Conservation (phyloP, 2,113 vertebrate genomes). For the Oncorhynchus kisutch region DNA sequence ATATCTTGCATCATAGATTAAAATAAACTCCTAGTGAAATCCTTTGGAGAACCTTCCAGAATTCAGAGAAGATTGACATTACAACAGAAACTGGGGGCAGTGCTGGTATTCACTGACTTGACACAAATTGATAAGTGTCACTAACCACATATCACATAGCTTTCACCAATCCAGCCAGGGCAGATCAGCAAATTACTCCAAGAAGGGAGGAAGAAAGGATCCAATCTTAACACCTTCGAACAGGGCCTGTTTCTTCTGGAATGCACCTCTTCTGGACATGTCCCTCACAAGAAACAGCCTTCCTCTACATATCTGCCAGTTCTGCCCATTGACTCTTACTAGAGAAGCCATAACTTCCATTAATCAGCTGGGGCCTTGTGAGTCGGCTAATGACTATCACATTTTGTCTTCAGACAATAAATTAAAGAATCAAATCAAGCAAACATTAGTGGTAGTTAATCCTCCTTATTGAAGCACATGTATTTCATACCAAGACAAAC, state of each 20-base stretch:
- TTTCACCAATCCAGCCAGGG: not conserved
- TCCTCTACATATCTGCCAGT: not conserved
- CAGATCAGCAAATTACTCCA: not conserved
- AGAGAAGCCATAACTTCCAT: not conserved
- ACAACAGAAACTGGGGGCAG: no score
- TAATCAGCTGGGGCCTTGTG: conserved; percentile 19
- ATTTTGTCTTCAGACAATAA: conserved; percentile 61
- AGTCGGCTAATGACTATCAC: conserved; percentile 61
- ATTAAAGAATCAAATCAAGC: conserved; percentile 61
- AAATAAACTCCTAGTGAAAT: no score
- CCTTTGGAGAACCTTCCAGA: no score
- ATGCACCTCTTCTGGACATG: not conserved
- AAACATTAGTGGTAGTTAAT: conserved; percentile 27
- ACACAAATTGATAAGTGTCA: no score
- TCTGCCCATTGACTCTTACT: not conserved
- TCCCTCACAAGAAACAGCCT: not conserved
- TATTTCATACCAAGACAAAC: not conserved
- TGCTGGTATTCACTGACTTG: no score
- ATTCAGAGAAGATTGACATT: no score
- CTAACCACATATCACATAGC: no score
- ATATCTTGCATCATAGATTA: no score
- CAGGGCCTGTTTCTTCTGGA: not conserved
- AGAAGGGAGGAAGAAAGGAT: not conserved
- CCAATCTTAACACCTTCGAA: not conserved
- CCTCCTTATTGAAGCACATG: no score